phyloP scores from a whole-genome alignment of 1,140 invertebrate species.

The Hypsibius dujardini region DNA sequence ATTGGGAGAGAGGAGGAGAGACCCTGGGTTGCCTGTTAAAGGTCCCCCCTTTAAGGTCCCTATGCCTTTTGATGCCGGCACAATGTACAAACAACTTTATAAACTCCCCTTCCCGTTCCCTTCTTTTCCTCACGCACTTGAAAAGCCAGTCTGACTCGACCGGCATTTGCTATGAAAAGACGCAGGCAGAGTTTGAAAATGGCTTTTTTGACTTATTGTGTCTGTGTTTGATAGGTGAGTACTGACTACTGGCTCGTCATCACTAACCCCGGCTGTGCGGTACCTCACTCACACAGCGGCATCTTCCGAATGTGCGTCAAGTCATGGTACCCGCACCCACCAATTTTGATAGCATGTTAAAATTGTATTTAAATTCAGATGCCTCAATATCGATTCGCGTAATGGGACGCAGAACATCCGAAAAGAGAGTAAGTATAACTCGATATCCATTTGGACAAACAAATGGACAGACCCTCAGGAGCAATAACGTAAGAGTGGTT shows the following conservation, averaged over 20 bases:
- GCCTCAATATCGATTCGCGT: constrained; percentile 8
- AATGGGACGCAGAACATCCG: neutral
- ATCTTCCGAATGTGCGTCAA: neutral
- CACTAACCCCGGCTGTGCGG: neutral
- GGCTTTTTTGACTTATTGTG: neutral
- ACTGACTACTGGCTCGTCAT: constrained; percentile 12
- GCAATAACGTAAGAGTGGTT: neutral
- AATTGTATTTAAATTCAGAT: neutral
- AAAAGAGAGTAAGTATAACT: constrained; percentile 11
- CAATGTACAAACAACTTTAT: no score
- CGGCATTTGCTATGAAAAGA: neutral
- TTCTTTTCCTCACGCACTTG: neutral
- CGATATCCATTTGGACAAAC: neutral
- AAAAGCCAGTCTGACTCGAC: neutral
- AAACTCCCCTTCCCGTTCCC: no score
- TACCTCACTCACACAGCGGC: neutral
- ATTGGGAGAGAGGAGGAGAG: no score
- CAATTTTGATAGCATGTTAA: neutral
- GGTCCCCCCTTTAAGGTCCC: no score
- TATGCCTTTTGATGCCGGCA: no score
- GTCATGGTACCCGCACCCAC: neutral
- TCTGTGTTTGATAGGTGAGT: neutral
- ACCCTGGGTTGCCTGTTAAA: no score
- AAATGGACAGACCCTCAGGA: neutral
- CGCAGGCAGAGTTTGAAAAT: neutral